Evolutionary conservation across 1,140 invertebrate genomes (phyloP).

Genomic region (Drosophila bipectinata): DNA sequence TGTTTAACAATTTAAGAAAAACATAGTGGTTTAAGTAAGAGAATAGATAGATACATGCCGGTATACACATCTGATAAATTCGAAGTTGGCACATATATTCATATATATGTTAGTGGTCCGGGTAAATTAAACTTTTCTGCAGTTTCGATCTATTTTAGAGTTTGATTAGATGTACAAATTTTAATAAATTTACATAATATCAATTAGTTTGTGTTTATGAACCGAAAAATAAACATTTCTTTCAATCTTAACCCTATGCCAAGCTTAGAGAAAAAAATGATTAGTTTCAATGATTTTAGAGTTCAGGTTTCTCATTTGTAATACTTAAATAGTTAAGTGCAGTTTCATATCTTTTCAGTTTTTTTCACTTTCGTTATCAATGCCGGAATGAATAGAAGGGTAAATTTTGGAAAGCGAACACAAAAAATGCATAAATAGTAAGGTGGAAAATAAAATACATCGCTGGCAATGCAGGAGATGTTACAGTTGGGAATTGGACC

Average conservation of each 20-base stretch:
- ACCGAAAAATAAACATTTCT: slow-evolving; percentile 13
- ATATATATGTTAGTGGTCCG: slow-evolving; percentile 62
- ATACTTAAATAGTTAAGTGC: slow-evolving; percentile 75
- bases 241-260: slow-evolving; percentile 60
- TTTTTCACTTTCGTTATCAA: slow-evolving; percentile 51
- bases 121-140: slow-evolving; percentile 67
- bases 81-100: slow-evolving; percentile 66
- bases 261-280: slow-evolving; percentile 34
- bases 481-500: slow-evolving; percentile 34
- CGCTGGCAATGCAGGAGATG: slow-evolving; percentile 39
- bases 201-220: slow-evolving; percentile 44
- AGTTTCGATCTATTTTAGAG: slow-evolving; percentile 20
- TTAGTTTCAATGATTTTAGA: no score
- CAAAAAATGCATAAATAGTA: slow-evolving; percentile 59
- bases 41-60: slow-evolving; percentile 59
- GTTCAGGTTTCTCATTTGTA: slow-evolving; percentile 41
- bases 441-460: slow-evolving; percentile 43
- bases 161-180: slow-evolving; percentile 34
- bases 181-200: slow-evolving; percentile 71
- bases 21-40: slow-evolving; percentile 62
- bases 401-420: slow-evolving; percentile 53
- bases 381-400: slow-evolving; percentile 73
- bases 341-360: slow-evolving; percentile 47
- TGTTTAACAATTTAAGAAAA: slow-evolving; percentile 59
- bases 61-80: slow-evolving; percentile 67